These are phyloP conservation scores for Mycetomoellerius zeteki DNA, from an alignment of 1,140 invertebrate genomes.

Conservation along the genomic window DNA sequence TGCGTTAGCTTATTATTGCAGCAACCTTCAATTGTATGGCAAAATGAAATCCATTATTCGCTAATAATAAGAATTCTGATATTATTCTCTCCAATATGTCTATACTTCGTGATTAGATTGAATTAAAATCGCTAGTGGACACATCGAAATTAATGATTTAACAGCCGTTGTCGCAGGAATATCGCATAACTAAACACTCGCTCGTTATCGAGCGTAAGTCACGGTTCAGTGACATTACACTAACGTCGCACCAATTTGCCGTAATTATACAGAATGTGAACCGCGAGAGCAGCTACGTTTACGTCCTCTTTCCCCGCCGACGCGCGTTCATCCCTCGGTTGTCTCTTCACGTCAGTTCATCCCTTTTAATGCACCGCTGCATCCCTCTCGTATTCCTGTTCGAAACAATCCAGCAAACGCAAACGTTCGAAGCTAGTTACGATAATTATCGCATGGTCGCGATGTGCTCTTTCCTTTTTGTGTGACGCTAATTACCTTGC, in stretches of 20 bases:
- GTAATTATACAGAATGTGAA: slow-evolving; percentile 62
- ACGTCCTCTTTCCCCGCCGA: background rate
- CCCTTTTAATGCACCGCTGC: slow-evolving; percentile 31
- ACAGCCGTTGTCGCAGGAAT: slow-evolving; percentile 27
- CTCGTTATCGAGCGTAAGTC: slow-evolving; percentile 53
- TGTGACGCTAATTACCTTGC: slow-evolving; percentile 62
- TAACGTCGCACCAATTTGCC: slow-evolving; percentile 44
- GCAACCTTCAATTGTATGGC: background rate
- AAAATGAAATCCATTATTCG: background rate
- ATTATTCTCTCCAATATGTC: no score
- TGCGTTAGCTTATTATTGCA: no score
- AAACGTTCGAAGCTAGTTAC: background rate
- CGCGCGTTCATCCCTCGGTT: background rate
- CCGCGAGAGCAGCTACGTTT: slow-evolving; percentile 26
- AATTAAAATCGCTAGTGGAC: background rate
- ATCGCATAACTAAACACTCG: slow-evolving; percentile 29
- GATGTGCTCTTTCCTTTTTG: slow-evolving; percentile 52
- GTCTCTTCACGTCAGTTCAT: slow-evolving; percentile 13
- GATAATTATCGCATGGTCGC: slow-evolving; percentile 54
- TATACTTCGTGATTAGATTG: background rate
- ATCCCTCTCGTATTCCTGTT: background rate
- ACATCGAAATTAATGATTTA: slow-evolving; percentile 5
- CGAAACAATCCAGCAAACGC: slow-evolving; percentile 17
- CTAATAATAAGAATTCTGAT: background rate
- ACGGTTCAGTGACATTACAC: slow-evolving; percentile 12